Percentiles rank a stretch among this genome's conserved stretches.
These are phyloP conservation scores for Sardinella longiceps DNA, from an alignment of 2,797 vertebrate genomes.

Conservation along the genomic window DNA sequence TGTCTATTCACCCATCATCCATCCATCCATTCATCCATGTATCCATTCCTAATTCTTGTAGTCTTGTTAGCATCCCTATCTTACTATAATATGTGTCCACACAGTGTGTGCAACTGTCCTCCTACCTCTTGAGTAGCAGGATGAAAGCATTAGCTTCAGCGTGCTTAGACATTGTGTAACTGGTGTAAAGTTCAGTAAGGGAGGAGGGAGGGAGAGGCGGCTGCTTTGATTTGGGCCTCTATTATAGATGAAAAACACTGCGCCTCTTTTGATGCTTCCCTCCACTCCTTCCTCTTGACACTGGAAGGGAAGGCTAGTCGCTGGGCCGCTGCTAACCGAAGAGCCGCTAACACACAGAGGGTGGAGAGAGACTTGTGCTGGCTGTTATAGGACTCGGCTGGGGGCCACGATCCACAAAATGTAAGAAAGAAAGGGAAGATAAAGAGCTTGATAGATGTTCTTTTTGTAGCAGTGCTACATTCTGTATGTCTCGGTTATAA, in stretches of 20 bases:
- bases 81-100: neutral
- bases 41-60: no score
- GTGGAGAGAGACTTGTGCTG: neutral
- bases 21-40: no score
- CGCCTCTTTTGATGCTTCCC: neutral
- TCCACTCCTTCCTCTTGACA: neutral
- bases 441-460: neutral
- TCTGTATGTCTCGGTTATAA: neutral
- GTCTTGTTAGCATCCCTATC: neutral
- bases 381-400: neutral
- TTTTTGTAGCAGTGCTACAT: neutral
- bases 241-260: constrained; percentile 62
- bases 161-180: constrained; percentile 71
- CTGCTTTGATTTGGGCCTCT: constrained; percentile 70
- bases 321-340: neutral
- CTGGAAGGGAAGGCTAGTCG: neutral
- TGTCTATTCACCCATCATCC: no score
- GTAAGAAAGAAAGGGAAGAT: neutral
- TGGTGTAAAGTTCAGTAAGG: constrained; percentile 56
- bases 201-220: constrained; percentile 45
- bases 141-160: constrained; percentile 70
- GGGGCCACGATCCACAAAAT: neutral
- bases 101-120: neutral
- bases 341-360: neutral
- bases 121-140: constrained; percentile 59